These are phyloP conservation scores for Dufourea novaeangliae DNA, from an alignment of 1,140 invertebrate species.

Conservation along the genomic window DNA sequence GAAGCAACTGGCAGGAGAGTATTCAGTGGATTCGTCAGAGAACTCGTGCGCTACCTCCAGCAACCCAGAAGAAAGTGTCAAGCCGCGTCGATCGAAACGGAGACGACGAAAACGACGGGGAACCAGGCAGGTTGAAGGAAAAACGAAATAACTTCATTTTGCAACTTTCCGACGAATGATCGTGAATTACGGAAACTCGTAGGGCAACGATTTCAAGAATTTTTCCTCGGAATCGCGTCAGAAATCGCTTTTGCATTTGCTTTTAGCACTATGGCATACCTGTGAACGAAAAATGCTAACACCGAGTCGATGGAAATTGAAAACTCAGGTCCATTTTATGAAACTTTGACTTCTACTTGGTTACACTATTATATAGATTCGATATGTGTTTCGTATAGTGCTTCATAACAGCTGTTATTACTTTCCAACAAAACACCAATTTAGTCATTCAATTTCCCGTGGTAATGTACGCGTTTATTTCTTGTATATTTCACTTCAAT, in stretches of 20 bases:
- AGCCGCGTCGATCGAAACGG: not conserved
- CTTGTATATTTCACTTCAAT: too few species aligned
- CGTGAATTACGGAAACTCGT: constrained; percentile 38
- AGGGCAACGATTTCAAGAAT: constrained; percentile 40
- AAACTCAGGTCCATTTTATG: too few species aligned
- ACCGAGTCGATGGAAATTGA: too few species aligned
- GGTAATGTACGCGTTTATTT: too few species aligned
- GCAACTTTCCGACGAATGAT: constrained; percentile 48
- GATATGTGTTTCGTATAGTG: too few species aligned
- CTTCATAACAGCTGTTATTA: too few species aligned
- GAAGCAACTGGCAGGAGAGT: not conserved
- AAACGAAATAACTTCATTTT: constrained; percentile 56
- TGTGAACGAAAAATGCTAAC: not conserved
- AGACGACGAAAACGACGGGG: not conserved
- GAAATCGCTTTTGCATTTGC: not conserved
- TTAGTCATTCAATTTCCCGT: too few species aligned
- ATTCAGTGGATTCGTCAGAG: constrained; percentile 27
- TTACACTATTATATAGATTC: too few species aligned
- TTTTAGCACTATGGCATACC: not conserved
- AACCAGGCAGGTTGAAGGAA: constrained; percentile 16
- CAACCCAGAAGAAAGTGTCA: constrained; percentile 23
- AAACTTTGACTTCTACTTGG: too few species aligned
- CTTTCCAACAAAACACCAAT: too few species aligned
- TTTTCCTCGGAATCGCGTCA: constrained; percentile 25
- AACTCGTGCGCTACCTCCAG: constrained; percentile 28